phyloP scores from a whole-genome alignment of 2,888 invertebrate genomes.

The Brassicogethes aeneus region DNA sequence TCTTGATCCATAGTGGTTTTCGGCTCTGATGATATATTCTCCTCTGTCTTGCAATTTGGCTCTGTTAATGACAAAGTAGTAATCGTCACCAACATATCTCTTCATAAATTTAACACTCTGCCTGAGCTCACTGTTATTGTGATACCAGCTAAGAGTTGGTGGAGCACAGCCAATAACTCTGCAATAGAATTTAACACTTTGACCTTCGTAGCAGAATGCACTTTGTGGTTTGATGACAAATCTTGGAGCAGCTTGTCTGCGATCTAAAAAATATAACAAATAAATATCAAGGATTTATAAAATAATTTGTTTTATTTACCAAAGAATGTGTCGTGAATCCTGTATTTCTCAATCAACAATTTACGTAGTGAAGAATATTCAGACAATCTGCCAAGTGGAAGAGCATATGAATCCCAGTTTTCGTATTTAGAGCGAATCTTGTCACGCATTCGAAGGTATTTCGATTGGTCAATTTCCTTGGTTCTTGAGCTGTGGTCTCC shows the following conservation, averaged over 20 bases:
- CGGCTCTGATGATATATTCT: slow-evolving; percentile 93
- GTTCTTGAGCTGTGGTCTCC: slow-evolving; percentile 74
- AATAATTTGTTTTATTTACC: slow-evolving; percentile 53
- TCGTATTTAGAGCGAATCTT: slow-evolving; percentile 76
- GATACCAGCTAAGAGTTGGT: slow-evolving; percentile 92
- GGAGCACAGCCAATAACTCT: slow-evolving; percentile 91
- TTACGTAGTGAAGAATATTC: slow-evolving; percentile 96
- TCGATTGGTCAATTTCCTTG: slow-evolving; percentile 69
- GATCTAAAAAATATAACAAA: slow-evolving; percentile 68
- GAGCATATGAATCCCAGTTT: slow-evolving; percentile 71
- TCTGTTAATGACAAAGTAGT: slow-evolving; percentile 95
- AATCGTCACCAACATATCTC: slow-evolving; percentile 91
- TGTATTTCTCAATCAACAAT: slow-evolving; percentile 90
- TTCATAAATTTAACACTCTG: slow-evolving; percentile 99
- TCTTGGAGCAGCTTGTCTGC: slow-evolving; percentile 94
- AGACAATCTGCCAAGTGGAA: slow-evolving; percentile 93
- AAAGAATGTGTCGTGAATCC: slow-evolving; percentile 91
- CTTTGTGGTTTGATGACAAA: slow-evolving; percentile 96
- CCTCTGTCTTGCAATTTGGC: slow-evolving; percentile 93
- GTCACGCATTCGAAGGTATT: slow-evolving; percentile 82
- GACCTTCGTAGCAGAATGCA: slow-evolving; percentile 94
- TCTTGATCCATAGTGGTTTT: slow-evolving; percentile 91
- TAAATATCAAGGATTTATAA: background rate
- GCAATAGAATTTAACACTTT: slow-evolving; percentile 95
- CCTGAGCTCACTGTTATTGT: slow-evolving; percentile 83